phyloP scores from a whole-genome alignment of 2,797 vertebrate species.

The Todus mexicanus region DNA sequence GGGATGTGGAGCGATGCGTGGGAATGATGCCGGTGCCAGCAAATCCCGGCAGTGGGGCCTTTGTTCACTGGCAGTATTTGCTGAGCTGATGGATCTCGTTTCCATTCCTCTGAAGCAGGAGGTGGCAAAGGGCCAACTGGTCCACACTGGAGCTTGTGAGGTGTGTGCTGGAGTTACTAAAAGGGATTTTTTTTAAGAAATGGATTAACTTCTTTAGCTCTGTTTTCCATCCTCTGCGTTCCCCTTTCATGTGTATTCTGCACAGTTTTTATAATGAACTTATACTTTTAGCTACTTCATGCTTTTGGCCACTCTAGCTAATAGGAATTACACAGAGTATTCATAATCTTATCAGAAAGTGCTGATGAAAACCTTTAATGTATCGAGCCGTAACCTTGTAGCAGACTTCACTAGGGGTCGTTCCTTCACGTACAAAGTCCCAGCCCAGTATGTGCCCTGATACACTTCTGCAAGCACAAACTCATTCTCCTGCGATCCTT shows the following conservation, averaged over 20 bases:
- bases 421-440: background rate
- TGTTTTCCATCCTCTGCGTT: background rate
- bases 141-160: background rate
- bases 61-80: background rate
- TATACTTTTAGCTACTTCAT: background rate
- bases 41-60: background rate
- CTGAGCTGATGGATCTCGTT: constrained; percentile 29
- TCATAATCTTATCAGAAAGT: background rate
- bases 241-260: background rate
- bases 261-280: background rate
- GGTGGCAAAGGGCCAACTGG: constrained; percentile 28
- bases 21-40: constrained; percentile 33
- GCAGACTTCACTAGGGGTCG: background rate
- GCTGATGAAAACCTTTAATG: background rate
- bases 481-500: background rate
- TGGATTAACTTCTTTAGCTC: background rate
- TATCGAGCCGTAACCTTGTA: background rate
- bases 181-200: background rate
- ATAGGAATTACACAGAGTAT: background rate
- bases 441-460: background rate
- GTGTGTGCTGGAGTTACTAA: background rate
- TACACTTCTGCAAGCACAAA: background rate
- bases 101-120: background rate
- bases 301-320: background rate
- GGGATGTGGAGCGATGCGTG: background rate